Base-by-base conservation (phyloP, 2,113 vertebrate genomes). In the Vanacampus margaritifer region DNA sequence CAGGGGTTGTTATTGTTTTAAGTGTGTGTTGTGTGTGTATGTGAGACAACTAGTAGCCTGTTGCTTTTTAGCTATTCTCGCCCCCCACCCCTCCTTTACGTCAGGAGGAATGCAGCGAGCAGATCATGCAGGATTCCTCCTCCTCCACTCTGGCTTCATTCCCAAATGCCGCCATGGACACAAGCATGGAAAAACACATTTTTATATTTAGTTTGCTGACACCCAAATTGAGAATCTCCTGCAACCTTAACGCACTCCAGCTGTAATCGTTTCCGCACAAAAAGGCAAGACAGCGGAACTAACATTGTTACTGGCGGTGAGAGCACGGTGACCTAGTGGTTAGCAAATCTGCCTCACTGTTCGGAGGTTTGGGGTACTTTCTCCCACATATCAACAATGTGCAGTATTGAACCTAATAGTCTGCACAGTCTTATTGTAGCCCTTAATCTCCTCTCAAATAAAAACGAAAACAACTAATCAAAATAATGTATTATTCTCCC, bases 1-100 rank as follows among this genome's bases (percentile, higher is more conserved):
- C 51, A 85, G 79, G 84, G 81, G 73, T 74, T 85, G 82, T 83
- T 82, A 82, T 88, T 87, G 86, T 88, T 76, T 82, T 78, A 71
- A 80, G 72, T 75, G 69, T 87, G 56, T 72, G 72, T 73, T 45
- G 36, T 72, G 51, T 71, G 65, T 67, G 72, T 64, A 63, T 65
- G 68, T 66, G 63, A 54, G 78, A 16, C 71, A 79, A 81, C 73
- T 75, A 81, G 82, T 83, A 89, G 89, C 87, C 84, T 89, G 87
- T 89, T 90, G 87, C 86, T 82, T 78, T 81, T 64, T 71, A 74
- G 72, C 83, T 83, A 79, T 51, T 7, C 1, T 14, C 4, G 1
- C 68, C 72, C 24, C 68, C 72, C 80, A 72, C 45, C 21, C 45
- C 1, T 2, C 6, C 17, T 50, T 21, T 50, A 54, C 67, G 79